These are phyloP conservation scores for Enteromius mattozi DNA, from an alignment of 2,797 vertebrate genomes.

Conservation along the genomic window DNA sequence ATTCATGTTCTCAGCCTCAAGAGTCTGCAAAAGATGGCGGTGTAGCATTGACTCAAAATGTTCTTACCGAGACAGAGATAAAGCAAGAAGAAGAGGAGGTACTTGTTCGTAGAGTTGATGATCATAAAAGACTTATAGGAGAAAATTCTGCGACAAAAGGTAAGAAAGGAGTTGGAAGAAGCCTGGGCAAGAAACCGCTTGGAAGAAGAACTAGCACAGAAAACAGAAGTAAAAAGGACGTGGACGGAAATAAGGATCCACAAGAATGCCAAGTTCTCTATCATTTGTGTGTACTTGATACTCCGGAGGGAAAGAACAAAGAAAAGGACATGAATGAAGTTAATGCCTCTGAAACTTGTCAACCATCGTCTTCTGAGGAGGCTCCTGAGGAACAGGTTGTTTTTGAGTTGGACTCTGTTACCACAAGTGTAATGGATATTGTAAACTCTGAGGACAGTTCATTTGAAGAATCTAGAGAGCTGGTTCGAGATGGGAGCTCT, in stretches of 20 bases:
- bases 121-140: conserved; percentile 36
- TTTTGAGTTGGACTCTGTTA: conserved; percentile 69
- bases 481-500: conserved; percentile 62
- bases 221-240: conserved; percentile 39
- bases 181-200: conserved; percentile 40
- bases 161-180: conserved; percentile 49
- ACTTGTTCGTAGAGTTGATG: conserved; percentile 55
- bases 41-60: conserved; percentile 51
- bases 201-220: conserved; percentile 53
- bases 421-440: conserved; percentile 63
- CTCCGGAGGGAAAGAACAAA: conserved; percentile 61
- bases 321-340: conserved; percentile 14
- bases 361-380: conserved; percentile 58
- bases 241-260: conserved; percentile 60
- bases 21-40: conserved; percentile 41
- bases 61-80: conserved; percentile 68
- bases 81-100: conserved; percentile 79
- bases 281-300: conserved; percentile 65
- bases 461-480: conserved; percentile 57
- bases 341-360: conserved; percentile 13
- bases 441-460: conserved; percentile 57
- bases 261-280: conserved; percentile 74
- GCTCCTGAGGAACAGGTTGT: conserved; percentile 64
- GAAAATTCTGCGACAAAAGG: conserved; percentile 37
- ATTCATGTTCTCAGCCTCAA: conserved; percentile 5